These are phyloP conservation scores for Lymantria dispar DNA, from an alignment of 2,888 invertebrate genomes.

Conservation along the genomic window DNA sequence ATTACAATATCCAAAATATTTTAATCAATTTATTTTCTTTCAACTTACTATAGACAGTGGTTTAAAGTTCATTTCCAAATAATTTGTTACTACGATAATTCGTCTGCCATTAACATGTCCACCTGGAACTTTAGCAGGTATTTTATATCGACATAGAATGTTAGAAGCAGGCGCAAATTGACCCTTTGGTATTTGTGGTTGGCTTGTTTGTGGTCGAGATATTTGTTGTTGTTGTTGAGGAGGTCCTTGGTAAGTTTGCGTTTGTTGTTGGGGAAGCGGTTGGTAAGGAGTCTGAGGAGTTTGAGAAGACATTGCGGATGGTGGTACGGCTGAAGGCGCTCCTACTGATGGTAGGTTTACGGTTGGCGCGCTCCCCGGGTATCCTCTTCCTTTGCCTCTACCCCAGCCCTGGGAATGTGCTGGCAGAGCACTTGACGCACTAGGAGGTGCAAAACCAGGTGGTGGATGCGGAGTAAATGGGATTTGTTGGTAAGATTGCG, in stretches of 20 bases:
- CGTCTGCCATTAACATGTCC: conserved; percentile 30
- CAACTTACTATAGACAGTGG: conserved; percentile 66
- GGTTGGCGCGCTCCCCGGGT: not conserved
- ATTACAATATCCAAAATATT: no score
- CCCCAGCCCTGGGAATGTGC: conserved; percentile 1
- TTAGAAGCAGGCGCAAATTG: not conserved
- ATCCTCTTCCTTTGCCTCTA: not conserved
- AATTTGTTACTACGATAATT: conserved; percentile 83
- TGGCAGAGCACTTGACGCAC: not conserved
- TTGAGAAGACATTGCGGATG: not conserved
- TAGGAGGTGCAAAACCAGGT: not conserved
- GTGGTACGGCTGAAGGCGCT: not conserved
- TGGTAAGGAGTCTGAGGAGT: not conserved
- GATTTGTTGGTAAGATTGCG: not conserved
- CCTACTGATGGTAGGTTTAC: not conserved
- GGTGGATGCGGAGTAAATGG: not conserved
- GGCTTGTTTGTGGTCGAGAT: not conserved
- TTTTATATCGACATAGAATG: conserved; percentile 38
- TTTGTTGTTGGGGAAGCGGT: not conserved
- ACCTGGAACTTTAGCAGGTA: conserved; percentile 66
- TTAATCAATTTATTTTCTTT: no score
- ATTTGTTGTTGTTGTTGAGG: not conserved
- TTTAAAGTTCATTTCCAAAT: conserved; percentile 82
- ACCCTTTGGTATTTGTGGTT: not conserved
- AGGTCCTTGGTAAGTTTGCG: not conserved